Evolutionary conservation across 2,797 vertebrate species (phyloP), one percentile per base, ranked within the genome.

Genomic region (Paratrypauchen microcephalus): DNA sequence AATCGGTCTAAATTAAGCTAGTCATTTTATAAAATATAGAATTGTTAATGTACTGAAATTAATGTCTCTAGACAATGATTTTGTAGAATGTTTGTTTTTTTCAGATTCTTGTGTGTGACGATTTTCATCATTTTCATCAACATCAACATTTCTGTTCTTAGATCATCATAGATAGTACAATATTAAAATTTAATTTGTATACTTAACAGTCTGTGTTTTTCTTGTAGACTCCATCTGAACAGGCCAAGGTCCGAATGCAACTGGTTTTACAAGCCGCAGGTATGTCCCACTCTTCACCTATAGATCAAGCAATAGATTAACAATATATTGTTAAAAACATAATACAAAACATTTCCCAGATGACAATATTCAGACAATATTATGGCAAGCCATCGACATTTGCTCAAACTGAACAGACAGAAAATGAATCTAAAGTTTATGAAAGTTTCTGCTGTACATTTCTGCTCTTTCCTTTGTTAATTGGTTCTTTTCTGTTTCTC

Each of bases 251-350:
- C 71, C 94, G 96, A 72, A 92, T 99, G 64, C 97, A 98, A 59
- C 75, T 98, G 87, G 96, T 98, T 59, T 94, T 98, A 11, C 95
- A 97, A 93, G 95, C 96, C 84, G 96, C 96, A 88, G 96, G 96
- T 98, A 95, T 81, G 89, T 60, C n/a, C 5, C 16, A 18, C 24
- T 26, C 24, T n/a, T 54, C n/a, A 50, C 21, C 3, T 23, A 55
- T 5, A 55, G 52, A 54, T 21, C 39, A n/a, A 6, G 19, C 52
- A 54, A 54, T 54, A 4, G 9, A 11, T 54, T 52, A 41, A 41
- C 21, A 21, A 54, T 6, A 21, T 50, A n/a, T 50, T 19, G 8
- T 50, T 50, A 6, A n/a, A 50, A 7, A n/a, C 19, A 50, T n/a
- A 8, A 50, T 19, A 3, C 19, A 50, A 54, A 54, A 21, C 52